Conservation (phyloP, 2,113 vertebrate species). For the Periophthalmodon schlosseri region DNA sequence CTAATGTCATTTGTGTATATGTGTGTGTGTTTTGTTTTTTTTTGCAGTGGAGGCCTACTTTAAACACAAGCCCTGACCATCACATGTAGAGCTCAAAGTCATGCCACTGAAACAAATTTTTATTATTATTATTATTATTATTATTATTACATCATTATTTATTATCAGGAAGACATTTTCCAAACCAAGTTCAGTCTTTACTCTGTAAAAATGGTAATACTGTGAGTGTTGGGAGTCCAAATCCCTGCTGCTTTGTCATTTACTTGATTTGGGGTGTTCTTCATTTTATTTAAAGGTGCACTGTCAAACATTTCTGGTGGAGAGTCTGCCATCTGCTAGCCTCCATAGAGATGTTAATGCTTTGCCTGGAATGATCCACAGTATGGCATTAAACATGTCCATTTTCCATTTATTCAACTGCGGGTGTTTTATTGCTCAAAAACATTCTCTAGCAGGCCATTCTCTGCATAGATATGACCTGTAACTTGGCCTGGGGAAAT, state of each 20-base stretch:
- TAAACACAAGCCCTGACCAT: conserved; percentile 91
- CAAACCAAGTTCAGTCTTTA: background rate
- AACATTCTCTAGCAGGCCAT: too few species aligned
- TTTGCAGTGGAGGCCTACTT: conserved; percentile 92
- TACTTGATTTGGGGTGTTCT: background rate
- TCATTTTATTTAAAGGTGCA: background rate
- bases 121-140: background rate
- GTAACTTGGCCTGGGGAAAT: too few species aligned
- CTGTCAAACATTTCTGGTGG: too few species aligned
- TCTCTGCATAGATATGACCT: too few species aligned
- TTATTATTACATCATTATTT: background rate
- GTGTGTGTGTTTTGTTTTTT: conserved; percentile 14
- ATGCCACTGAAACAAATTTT: background rate
- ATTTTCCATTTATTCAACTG: too few species aligned
- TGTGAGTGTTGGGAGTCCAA: conserved; percentile 11
- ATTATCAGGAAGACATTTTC: background rate
- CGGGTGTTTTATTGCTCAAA: too few species aligned
- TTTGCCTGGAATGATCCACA: too few species aligned
- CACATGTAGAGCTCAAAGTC: background rate
- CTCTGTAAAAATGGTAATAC: background rate
- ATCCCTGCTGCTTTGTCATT: conserved; percentile 25
- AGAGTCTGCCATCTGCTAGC: too few species aligned
- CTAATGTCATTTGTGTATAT: background rate
- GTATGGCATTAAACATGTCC: too few species aligned
- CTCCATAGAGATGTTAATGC: too few species aligned